phyloP scores from a whole-genome alignment of 2,113 vertebrate genomes.

The Charadrius vociferus region DNA sequence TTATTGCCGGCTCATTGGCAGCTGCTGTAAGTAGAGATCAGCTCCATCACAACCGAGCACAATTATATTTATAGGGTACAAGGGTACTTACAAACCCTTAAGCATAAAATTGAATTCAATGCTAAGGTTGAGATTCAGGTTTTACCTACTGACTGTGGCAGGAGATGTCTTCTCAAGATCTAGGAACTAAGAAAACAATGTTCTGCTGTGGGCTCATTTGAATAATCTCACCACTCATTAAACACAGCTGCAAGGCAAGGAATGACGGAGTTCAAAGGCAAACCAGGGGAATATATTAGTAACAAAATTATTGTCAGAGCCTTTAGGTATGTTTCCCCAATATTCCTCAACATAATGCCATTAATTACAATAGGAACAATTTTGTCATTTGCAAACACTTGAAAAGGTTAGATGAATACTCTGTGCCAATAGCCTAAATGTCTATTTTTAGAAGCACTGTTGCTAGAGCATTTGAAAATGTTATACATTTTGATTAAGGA shows the following conservation, averaged over 20 bases:
- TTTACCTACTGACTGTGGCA: constrained; percentile 41
- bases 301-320: constrained; percentile 74
- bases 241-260: constrained; percentile 79
- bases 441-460: constrained; percentile 52
- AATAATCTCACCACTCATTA: constrained; percentile 84
- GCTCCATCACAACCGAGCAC: neutral
- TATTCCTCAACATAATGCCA: constrained; percentile 54
- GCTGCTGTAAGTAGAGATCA: constrained; percentile 51
- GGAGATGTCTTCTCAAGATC: constrained; percentile 56
- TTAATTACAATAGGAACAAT: constrained; percentile 71
- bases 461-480: neutral
- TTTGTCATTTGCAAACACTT: constrained; percentile 57
- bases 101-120: constrained; percentile 21
- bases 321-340: constrained; percentile 67
- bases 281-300: constrained; percentile 78
- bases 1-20: constrained; percentile 48
- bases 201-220: constrained; percentile 74
- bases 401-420: constrained; percentile 59
- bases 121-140: neutral
- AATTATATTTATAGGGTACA: constrained; percentile 53
- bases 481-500: neutral
- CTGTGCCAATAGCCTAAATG: neutral
- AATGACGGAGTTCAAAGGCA: constrained; percentile 76
- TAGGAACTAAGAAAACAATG: constrained; percentile 51
- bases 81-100: constrained; percentile 27